Conservation (phyloP, 2,888 invertebrate species). For the Mimachlamys varia region DNA sequence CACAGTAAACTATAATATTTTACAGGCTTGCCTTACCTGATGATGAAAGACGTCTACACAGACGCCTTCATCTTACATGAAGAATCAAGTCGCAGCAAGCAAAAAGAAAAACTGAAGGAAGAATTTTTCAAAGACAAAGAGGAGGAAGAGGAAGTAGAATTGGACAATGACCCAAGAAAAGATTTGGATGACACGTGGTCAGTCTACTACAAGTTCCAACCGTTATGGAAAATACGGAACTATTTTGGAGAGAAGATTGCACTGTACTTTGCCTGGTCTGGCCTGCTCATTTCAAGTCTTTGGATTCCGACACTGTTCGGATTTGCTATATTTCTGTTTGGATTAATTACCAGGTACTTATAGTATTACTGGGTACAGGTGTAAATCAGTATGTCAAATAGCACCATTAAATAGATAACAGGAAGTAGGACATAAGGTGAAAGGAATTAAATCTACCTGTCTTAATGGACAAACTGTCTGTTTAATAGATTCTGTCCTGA, state of each 20-base stretch:
- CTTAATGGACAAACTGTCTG: background rate
- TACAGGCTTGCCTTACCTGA: constrained; percentile 80
- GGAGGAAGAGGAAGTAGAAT: constrained; percentile 32
- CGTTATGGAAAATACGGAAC: constrained; percentile 81
- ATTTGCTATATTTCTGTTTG: constrained; percentile 80
- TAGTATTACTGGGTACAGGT: background rate
- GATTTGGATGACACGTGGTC: constrained; percentile 76
- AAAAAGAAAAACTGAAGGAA: constrained; percentile 58
- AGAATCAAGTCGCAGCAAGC: constrained; percentile 71
- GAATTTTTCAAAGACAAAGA: constrained; percentile 52
- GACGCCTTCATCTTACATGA: constrained; percentile 81
- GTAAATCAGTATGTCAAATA: no score
- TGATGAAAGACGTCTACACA: constrained; percentile 79
- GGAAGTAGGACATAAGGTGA: background rate
- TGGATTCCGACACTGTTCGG: constrained; percentile 82
- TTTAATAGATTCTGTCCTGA: background rate
- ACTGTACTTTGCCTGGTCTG: constrained; percentile 82
- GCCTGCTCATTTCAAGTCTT: constrained; percentile 79
- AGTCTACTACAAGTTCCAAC: constrained; percentile 78
- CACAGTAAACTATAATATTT: background rate
- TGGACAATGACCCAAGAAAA: constrained; percentile 63
- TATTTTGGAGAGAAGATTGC: constrained; percentile 83
- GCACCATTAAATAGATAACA: background rate
- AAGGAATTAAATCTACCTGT: background rate
- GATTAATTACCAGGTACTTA: constrained; percentile 78